phyloP scores from a whole-genome alignment of 2,113 vertebrate genomes.

The Neopipo cinnamomea region DNA sequence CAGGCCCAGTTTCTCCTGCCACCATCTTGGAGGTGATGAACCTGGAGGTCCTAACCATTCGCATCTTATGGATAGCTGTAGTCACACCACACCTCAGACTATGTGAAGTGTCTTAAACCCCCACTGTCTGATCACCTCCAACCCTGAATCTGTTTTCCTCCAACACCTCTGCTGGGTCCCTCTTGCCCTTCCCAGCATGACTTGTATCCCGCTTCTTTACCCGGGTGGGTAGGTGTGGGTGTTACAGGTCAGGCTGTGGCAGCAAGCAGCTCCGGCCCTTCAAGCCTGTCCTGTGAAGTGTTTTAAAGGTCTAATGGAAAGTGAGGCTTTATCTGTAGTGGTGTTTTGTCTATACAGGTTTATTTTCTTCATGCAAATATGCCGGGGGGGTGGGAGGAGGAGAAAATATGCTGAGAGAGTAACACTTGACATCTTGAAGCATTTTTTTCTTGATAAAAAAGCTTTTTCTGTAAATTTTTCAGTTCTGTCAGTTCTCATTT shows the following conservation, averaged over 20 bases:
- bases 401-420: not conserved
- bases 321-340: not conserved
- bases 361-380: not conserved
- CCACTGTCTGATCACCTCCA: fast-evolving
- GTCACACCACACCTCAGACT: not conserved
- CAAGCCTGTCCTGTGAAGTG: not conserved
- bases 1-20: not conserved
- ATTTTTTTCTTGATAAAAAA: not conserved
- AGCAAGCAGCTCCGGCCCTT: not conserved
- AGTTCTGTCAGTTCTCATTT: conserved; percentile 27
- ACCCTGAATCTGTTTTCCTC: not conserved
- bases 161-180: not conserved
- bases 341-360: not conserved
- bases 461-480: not conserved
- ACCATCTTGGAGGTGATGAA: not conserved
- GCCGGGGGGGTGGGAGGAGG: not conserved
- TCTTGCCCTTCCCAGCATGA: not conserved
- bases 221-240: not conserved
- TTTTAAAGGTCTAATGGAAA: not conserved
- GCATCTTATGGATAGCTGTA: not conserved
- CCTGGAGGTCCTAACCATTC: not conserved
- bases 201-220: not conserved
- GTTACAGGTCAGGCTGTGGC: not conserved
- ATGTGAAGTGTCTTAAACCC: not conserved
- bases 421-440: not conserved